Conservation (phyloP, 35 echinoderm and acorn worm species). For the Strongylocentrotus purpuratus region DNA sequence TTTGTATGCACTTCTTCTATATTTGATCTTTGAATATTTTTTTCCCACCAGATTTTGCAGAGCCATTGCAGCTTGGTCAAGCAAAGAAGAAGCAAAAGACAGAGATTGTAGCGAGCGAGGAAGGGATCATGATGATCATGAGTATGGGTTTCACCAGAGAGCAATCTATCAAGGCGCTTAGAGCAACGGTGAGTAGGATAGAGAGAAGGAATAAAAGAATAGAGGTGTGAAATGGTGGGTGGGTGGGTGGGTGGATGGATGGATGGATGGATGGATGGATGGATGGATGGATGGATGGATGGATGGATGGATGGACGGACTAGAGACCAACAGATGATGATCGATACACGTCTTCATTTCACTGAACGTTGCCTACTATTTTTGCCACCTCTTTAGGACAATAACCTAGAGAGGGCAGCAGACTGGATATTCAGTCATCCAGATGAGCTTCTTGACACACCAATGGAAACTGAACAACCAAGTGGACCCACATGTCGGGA, state of each 20-base stretch:
- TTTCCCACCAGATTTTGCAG: constrained; percentile 81
- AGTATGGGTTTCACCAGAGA: constrained; percentile 89
- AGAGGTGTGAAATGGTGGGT: not conserved
- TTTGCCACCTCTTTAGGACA: constrained; percentile 54
- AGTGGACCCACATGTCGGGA: constrained; percentile 68
- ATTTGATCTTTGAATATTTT: not conserved
- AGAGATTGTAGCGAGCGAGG: constrained; percentile 57
- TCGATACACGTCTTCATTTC: not conserved
- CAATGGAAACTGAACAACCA: constrained; percentile 87
- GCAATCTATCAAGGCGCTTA: constrained; percentile 84
- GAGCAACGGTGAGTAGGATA: constrained; percentile 78
- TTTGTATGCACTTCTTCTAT: not conserved
- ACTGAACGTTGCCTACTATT: not conserved
- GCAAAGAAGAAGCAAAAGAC: constrained; percentile 58
- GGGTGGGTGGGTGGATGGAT: not conserved
- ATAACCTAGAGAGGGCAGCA: constrained; percentile 91
- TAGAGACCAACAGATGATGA: no score
- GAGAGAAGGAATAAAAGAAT: not conserved
- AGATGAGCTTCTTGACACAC: constrained; percentile 76
- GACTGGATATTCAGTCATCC: constrained; percentile 98
- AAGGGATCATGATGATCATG: constrained; percentile 78
- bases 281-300: not conserved
- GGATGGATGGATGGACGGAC: no score
- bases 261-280: not conserved
- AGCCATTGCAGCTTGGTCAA: constrained; percentile 75